Percentiles rank a stretch among this genome's conserved stretches.
Conservation (phyloP, 2,797 vertebrate species). For the Sardinella longiceps region DNA sequence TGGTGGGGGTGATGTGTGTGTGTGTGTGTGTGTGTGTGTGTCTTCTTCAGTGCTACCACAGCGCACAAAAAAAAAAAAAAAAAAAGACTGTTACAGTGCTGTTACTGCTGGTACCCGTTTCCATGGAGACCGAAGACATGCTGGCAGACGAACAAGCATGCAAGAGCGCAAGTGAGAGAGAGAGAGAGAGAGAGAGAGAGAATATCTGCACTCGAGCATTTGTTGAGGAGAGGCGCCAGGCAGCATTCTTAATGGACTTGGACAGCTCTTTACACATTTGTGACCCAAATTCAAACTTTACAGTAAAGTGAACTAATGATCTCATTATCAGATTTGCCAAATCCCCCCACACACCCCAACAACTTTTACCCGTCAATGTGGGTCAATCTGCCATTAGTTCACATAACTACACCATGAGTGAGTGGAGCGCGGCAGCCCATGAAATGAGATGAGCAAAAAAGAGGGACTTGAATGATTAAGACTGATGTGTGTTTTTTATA, state of each 20-base stretch:
- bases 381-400: neutral
- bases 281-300: constrained; percentile 25
- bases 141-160: constrained; percentile 24
- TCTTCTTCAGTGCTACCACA: neutral
- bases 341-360: neutral
- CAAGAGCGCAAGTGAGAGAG: neutral
- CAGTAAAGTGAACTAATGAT: constrained; percentile 4
- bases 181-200: neutral
- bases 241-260: constrained; percentile 4
- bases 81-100: neutral
- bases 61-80: neutral
- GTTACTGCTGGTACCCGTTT: constrained; percentile 39
- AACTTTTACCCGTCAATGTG: neutral
- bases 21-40: too few species aligned
- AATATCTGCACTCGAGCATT: constrained; percentile 3
- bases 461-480: neutral
- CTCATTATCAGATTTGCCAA: neutral
- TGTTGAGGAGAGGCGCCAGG: neutral
- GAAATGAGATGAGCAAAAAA: constrained; percentile 1
- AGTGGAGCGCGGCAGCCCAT: neutral
- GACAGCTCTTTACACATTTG: constrained; percentile 5
- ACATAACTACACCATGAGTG: neutral
- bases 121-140: constrained; percentile 47
- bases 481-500: neutral
- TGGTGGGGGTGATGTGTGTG: neutral